Evolutionary conservation across 2,888 invertebrate genomes (phyloP), one percentile per base, ranked within the genome.

Genomic region (Ochropleura plecta): DNA sequence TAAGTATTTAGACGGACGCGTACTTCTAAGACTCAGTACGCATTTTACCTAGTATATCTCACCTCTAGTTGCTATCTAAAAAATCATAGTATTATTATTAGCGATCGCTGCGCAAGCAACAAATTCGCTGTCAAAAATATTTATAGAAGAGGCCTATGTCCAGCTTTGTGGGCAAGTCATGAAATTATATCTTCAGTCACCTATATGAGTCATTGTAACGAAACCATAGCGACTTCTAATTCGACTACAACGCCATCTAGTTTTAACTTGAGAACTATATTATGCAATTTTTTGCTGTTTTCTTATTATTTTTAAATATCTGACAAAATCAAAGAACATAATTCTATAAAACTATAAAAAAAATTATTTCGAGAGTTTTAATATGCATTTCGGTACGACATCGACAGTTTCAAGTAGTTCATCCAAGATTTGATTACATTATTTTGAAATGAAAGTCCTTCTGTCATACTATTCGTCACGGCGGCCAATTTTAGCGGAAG

Each of bases 151-250:
- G 75, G 67, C 75, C 75, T 76, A 75, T 76, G 75, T 75, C 74
- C 76, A 75, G 74, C 74, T 59, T 46, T 76, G 76, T 75, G 76
- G 76, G 51, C 51, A 53, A 4, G 8, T 18, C 5, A 40, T 2
- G 4, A 0, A 8, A 8, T 4, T 2, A 0, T 12, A 16, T 30
- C 9, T 9, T 42, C 16, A 51, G 20, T 14, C 9, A 60, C 42
- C 46, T 53, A 76, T 60, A 76, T 12, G 7, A 7, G 0, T 5
- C 46, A 60, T 16, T 18, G 76, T 76, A 76, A 76, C 76, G 48
- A 42, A 76, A 76, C 76, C 60, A 76, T 76, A 76, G 76, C 76
- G 76, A 76, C 69, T 69, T 76, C 60, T 76, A 76, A 76, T 77
- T 77, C 62, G 70, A 77, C 77, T 51, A n/a, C 69, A 77, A 20